These are phyloP conservation scores for Drepanosiphum platanoidis DNA, from an alignment of 2,888 invertebrate species.

Conservation along the genomic window DNA sequence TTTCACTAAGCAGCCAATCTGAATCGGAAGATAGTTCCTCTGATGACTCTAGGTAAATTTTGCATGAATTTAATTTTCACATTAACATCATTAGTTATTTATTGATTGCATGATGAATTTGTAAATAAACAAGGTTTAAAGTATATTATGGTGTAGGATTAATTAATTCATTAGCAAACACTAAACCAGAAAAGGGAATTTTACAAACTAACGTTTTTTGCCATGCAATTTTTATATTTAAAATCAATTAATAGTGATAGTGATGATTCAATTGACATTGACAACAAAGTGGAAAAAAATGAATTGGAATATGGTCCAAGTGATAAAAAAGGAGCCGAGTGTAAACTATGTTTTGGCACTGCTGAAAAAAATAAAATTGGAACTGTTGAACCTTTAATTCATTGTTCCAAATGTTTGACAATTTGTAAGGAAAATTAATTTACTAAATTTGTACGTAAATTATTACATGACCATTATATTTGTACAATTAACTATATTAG, in stretches of 20 bases:
- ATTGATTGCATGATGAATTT: constrained; percentile 51
- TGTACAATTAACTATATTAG: constrained; percentile 66
- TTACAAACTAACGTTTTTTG: constrained; percentile 45
- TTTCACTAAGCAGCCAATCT: constrained; percentile 68
- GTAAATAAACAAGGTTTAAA: constrained; percentile 21
- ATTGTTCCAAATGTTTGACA: constrained; percentile 73
- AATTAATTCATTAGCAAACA: constrained; percentile 22
- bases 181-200: constrained; percentile 41
- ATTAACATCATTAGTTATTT: constrained; percentile 55
- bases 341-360: constrained; percentile 69
- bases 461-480: not conserved
- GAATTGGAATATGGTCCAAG: constrained; percentile 50
- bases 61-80: constrained; percentile 6
- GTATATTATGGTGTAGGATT: constrained; percentile 44
- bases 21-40: constrained; percentile 70
- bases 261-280: constrained; percentile 48
- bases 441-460: not conserved
- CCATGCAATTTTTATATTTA: constrained; percentile 29
- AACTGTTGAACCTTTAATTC: constrained; percentile 71
- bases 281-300: constrained; percentile 46
- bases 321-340: constrained; percentile 65
- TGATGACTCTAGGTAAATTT: constrained; percentile 69
- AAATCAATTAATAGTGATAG: constrained; percentile 60
- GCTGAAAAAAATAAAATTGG: constrained; percentile 69
- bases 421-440: constrained; percentile 70